Conservation (phyloP, 2,113 vertebrate species). For the Aphelocoma coerulescens region DNA sequence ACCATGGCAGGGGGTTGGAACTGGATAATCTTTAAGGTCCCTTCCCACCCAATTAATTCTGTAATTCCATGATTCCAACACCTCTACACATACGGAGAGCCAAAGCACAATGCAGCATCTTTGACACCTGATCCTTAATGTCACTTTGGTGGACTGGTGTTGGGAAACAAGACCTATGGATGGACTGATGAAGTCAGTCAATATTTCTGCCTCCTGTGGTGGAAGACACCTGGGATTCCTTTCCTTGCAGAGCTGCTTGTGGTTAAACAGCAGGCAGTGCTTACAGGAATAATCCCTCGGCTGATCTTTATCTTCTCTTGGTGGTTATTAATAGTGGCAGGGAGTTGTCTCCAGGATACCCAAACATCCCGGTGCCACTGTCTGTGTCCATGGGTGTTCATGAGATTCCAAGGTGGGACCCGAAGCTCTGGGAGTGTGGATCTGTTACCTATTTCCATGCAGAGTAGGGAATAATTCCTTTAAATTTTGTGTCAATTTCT, state of each 20-base stretch:
- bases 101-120: background rate
- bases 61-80: background rate
- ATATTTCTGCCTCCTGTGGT: background rate
- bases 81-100: accelerated
- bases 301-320: background rate
- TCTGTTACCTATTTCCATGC: slow-evolving; percentile 51
- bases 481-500: background rate
- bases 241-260: background rate
- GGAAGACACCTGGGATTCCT: background rate
- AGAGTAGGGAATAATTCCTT: background rate
- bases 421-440: background rate
- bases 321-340: background rate
- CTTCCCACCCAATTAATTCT: background rate
- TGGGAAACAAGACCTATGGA: background rate
- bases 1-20: background rate
- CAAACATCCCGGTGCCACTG: background rate
- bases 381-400: background rate
- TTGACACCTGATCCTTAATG: background rate
- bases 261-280: background rate
- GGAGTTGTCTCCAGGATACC: background rate
- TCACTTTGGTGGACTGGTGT: background rate
- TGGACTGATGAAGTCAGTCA: background rate
- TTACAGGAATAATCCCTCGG: background rate
- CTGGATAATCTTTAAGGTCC: background rate
- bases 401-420: background rate